Conservation (phyloP, 1,140 invertebrate species). For the Ceratosolen fusciceps region DNA sequence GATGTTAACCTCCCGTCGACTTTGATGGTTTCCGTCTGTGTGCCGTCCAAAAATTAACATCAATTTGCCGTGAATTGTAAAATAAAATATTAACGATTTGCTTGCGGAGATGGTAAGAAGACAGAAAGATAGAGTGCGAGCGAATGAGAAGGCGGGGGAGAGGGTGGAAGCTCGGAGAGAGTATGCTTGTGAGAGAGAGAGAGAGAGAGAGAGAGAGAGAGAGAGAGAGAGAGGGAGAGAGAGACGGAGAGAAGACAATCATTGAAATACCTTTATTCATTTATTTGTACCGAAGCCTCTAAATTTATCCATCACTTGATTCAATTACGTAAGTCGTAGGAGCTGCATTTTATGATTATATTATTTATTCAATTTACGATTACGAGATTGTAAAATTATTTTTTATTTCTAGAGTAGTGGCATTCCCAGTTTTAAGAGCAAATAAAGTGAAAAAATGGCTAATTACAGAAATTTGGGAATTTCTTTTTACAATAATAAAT, state of each 20-base stretch:
- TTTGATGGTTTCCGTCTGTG: constrained; percentile 14
- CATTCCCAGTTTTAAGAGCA: neutral
- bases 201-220: no score
- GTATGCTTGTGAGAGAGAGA: no score
- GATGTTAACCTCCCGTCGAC: constrained; percentile 20
- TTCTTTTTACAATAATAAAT: no score
- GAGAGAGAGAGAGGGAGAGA: no score
- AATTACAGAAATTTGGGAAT: no score
- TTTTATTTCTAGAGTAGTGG: constrained; percentile 6
- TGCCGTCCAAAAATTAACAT: constrained; percentile 30
- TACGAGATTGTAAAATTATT: neutral
- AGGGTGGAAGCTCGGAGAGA: no score
- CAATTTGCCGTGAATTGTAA: neutral
- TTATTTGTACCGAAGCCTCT: constrained; percentile 27
- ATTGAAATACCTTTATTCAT: constrained; percentile 33
- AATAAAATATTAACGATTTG: constrained; percentile 15
- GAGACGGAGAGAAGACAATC: neutral
- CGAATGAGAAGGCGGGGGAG: no score
- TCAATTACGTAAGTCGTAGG: constrained; percentile 26
- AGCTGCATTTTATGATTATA: constrained; percentile 29
- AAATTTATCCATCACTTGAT: constrained; percentile 22
- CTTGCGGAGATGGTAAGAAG: neutral
- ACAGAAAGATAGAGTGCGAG: no score
- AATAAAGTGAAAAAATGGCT: no score
- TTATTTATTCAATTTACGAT: constrained; percentile 33